A percentile compares a stretch with the other conserved stretches of the same genome.
Evolutionary conservation across 2,888 invertebrate species (phyloP).

Genomic region (Synergus itoensis): DNA sequence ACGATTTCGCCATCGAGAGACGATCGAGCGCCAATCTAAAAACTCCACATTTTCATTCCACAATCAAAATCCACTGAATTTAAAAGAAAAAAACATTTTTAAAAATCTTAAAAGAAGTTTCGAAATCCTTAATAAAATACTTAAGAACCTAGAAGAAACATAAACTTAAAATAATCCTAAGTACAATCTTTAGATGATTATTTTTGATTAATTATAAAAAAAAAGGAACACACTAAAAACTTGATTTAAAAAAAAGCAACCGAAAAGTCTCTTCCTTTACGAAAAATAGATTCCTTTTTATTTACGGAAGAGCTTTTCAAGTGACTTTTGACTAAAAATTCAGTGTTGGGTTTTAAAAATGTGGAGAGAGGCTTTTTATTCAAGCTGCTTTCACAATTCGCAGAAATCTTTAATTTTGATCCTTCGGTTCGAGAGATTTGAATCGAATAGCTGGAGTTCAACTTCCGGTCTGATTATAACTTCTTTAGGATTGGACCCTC

Average conservation of each 20-base stretch:
- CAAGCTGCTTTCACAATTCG: neutral
- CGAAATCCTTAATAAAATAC: conserved; percentile 13
- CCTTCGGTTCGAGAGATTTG: conserved; percentile 33
- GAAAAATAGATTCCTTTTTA: neutral
- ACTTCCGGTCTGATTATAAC: conserved; percentile 27
- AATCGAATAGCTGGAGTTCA: conserved; percentile 8
- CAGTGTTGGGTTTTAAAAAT: conserved; percentile 17
- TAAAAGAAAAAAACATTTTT: neutral
- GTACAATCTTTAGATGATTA: neutral
- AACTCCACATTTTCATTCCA: conserved; percentile 29
- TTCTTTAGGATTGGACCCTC: neutral
- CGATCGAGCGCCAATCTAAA: conserved; percentile 30
- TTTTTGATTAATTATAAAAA: neutral
- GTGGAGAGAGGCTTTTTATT: conserved; percentile 14
- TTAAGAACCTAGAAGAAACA: conserved; percentile 38
- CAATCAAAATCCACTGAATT: neutral
- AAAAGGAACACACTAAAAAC: neutral
- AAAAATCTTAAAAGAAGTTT: neutral
- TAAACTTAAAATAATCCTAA: conserved; percentile 40
- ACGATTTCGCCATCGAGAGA: conserved; percentile 23
- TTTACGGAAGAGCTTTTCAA: neutral
- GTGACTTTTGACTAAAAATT: conserved; percentile 12
- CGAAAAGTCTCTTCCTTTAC: neutral
- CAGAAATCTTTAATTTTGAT: conserved; percentile 6
- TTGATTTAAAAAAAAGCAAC: neutral